phyloP scores from a whole-genome alignment of 2,888 invertebrate genomes.

The Eupelmus urozonus region DNA sequence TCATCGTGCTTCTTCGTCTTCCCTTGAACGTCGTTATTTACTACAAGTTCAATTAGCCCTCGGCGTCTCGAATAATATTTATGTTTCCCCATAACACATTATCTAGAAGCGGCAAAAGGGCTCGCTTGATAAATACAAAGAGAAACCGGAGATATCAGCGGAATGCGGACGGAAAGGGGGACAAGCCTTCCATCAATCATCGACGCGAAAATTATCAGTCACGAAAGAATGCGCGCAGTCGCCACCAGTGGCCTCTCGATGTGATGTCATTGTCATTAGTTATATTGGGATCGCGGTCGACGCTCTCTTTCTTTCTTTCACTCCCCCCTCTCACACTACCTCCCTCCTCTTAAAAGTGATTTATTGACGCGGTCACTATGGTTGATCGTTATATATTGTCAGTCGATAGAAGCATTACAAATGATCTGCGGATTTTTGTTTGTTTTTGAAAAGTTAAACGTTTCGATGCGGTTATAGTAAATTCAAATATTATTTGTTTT shows the following conservation, averaged over 20 bases:
- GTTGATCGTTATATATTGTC: neutral
- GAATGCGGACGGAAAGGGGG: neutral
- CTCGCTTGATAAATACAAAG: constrained; percentile 33
- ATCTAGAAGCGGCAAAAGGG: no score
- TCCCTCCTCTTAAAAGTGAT: constrained; percentile 16
- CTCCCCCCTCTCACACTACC: no score
- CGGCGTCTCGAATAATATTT: no score
- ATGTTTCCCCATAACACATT: no score
- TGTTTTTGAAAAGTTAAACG: neutral
- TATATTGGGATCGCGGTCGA: constrained; percentile 31
- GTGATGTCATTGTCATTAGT: constrained; percentile 35
- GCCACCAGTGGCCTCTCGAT: constrained; percentile 5
- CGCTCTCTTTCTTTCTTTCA: no score
- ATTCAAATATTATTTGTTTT: no score
- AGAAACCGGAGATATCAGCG: constrained; percentile 15
- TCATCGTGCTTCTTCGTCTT: no score
- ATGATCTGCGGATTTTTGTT: neutral
- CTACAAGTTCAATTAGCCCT: no score
- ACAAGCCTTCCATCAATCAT: constrained; percentile 38
- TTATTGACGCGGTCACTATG: no score
- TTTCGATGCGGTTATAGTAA: no score
- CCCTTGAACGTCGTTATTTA: no score
- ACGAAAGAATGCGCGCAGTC: constrained; percentile 34
- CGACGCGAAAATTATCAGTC: constrained; percentile 32
- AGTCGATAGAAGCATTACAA: constrained; percentile 5